Evolutionary conservation across 2,888 invertebrate species (phyloP).

Genomic region (Dicroscelio sp.): DNA sequence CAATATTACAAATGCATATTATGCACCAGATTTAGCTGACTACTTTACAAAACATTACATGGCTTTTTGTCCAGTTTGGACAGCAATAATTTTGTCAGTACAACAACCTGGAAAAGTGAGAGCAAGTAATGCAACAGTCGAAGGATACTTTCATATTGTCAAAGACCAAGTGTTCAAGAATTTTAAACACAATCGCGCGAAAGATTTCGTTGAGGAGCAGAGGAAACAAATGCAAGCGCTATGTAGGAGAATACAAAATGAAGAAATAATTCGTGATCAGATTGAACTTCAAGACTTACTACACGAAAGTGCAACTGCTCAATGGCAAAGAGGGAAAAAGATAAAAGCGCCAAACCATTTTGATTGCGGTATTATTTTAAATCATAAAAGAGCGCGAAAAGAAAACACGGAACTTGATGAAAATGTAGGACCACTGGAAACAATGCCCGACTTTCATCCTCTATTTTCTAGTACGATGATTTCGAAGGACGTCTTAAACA

Average conservation of each 20-base stretch:
- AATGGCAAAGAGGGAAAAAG: constrained; percentile 18
- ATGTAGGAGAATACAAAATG: neutral
- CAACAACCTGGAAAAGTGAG: neutral
- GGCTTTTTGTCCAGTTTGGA: constrained; percentile 9
- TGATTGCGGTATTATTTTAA: constrained; percentile 11
- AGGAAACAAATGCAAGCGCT: neutral
- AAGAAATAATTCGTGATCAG: neutral
- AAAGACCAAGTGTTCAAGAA: constrained; percentile 7
- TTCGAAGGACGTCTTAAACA: too few species aligned
- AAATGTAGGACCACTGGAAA: neutral
- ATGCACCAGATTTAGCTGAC: constrained; percentile 16
- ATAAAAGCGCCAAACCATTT: constrained; percentile 24
- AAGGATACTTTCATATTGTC: constrained; percentile 12
- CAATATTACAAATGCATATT: constrained; percentile 13
- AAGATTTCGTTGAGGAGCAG: constrained; percentile 30
- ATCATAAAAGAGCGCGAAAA: neutral
- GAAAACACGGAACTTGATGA: neutral
- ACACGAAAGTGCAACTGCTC: constrained; percentile 14
- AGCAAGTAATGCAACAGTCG: constrained; percentile 35
- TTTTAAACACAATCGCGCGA: constrained; percentile 4
- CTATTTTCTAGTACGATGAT: neutral
- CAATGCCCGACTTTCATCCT: neutral
- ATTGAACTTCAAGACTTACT: neutral
- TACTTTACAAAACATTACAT: neutral
- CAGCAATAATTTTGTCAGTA: constrained; percentile 12